phyloP scores from a whole-genome alignment of 2,113 vertebrate species.

The Ibidorhyncha struthersii region DNA sequence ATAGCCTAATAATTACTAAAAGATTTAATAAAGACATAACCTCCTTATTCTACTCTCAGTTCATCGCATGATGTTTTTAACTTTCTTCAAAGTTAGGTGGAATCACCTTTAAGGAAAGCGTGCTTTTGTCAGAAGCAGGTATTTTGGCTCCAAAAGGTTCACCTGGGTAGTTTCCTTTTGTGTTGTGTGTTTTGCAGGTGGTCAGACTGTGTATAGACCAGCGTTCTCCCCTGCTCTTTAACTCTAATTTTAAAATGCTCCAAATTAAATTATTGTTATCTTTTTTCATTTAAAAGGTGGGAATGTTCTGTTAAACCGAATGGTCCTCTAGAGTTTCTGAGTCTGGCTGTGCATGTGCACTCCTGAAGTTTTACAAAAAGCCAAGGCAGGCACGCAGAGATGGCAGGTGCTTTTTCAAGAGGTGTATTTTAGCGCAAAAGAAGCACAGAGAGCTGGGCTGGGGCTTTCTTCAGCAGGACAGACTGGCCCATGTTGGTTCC shows the following conservation, averaged over 20 bases:
- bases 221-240: not conserved
- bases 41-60: not conserved
- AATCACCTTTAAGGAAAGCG: not conserved
- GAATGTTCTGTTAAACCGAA: not conserved
- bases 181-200: not conserved
- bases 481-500: not conserved
- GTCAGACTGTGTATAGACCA: not conserved
- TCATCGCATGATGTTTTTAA: not conserved
- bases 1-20: not conserved
- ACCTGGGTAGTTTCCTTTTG: not conserved
- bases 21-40: not conserved
- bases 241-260: not conserved
- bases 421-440: not conserved
- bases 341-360: not conserved
- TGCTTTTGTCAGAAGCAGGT: not conserved
- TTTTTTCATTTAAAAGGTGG: not conserved
- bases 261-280: not conserved
- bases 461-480: not conserved
- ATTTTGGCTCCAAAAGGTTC: not conserved
- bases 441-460: not conserved
- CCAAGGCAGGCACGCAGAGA: not conserved
- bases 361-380: not conserved
- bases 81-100: not conserved
- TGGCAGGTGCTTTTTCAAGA: not conserved
- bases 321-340: not conserved